These are phyloP conservation scores for Pseudochirops cupreus DNA, from an alignment of 2,797 vertebrate species.

Conservation along the genomic window DNA sequence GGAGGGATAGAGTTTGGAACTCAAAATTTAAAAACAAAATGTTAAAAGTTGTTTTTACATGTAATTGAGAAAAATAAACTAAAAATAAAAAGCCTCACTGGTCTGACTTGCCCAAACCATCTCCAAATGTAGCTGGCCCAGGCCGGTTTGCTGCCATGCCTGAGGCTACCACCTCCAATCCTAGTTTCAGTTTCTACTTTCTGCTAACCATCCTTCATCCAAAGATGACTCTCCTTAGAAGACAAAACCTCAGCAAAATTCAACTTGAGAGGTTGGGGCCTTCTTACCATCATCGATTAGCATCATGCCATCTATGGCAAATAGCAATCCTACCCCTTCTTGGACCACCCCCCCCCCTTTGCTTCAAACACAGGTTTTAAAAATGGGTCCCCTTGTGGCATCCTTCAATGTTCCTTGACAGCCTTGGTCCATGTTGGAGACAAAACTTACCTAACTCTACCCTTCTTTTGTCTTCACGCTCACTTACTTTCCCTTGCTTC, in stretches of 20 bases:
- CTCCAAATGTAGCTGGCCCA: not conserved
- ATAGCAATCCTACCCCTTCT: not conserved
- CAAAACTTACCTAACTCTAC: not conserved
- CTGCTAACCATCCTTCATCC: not conserved
- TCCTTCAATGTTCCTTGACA: not conserved
- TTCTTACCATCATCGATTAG: not conserved
- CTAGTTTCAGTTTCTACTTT: not conserved
- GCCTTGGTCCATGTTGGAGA: not conserved
- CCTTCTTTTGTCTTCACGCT: not conserved
- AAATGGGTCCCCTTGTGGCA: not conserved
- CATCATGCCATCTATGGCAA: not conserved
- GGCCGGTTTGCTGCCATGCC: not conserved
- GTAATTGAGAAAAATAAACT: not conserved
- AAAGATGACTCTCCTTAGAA: not conserved
- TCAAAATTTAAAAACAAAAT: not conserved
- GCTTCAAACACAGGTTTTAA: not conserved
- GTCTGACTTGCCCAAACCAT: not conserved
- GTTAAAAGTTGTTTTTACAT: not conserved
- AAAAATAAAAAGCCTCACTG: not conserved
- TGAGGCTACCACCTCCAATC: not conserved
- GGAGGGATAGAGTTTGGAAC: not conserved
- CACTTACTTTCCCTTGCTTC: not conserved
- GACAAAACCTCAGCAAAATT: not conserved
- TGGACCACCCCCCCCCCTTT: not conserved
- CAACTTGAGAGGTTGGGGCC: not conserved